Evolutionary conservation across 2,888 invertebrate species (phyloP), one percentile per base, ranked within the genome.

Genomic region (Rhamnusium bicolor): DNA sequence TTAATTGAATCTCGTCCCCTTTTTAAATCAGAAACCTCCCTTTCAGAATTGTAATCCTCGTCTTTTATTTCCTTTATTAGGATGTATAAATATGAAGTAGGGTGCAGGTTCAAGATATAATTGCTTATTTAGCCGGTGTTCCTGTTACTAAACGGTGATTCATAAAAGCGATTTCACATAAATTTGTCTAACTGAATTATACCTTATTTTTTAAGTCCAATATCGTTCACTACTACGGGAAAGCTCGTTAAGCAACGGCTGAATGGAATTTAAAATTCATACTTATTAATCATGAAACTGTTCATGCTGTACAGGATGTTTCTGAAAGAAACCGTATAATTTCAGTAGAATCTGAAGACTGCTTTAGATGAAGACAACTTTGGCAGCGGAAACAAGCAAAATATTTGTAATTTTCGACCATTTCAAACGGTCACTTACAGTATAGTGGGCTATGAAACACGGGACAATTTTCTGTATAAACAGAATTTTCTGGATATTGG

Each of bases 61-160:
- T 83, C 84, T 85, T 85, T 85, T 86, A 86, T 86, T 86, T 85
- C 84, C 83, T 84, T 85, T 85, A 86, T 86, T 85, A 82, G 84
- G 80, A 82, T 82, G 82, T 86, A 85, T 85, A 86, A 85, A 86
- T 85, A 85, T 85, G 85, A 84, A 84, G 83, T 81, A 79, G 83
- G 82, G 81, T 79, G 77, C 75, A 76, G 80, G 80, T 80, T 81
- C 79, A 72, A 75, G 78, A 76, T 81, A 81, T 83, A 83, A 84
- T 82, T 82, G 81, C 80, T 81, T 81, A 82, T 83, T 84, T 84
- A 83, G 80, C 80, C 79, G 79, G 78, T 80, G 80, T 77, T 81
- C 76, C 68, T 76, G 78, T 79, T 81, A 73, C 75, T 81, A 81
- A 82, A 78, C 80, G 79, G 79, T 82, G 81, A 81, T 80, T 81